Conservation (phyloP, 1,140 invertebrate species). For the Nasonia giraulti region DNA sequence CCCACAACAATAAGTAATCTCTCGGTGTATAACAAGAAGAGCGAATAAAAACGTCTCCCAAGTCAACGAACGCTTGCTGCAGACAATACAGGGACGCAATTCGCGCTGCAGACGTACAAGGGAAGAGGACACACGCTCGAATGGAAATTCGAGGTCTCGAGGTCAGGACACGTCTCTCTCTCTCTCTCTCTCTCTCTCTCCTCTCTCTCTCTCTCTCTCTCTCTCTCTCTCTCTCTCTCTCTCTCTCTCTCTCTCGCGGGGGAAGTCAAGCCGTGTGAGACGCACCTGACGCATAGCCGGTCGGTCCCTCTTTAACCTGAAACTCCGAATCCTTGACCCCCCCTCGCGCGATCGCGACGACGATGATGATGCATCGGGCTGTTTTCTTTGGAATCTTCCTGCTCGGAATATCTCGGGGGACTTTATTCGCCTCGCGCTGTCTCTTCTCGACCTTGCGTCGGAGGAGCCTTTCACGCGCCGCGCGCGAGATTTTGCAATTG, state of each 20-base stretch:
- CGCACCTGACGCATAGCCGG: constrained; percentile 50
- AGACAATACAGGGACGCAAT: background rate
- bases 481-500: background rate
- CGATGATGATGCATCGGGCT: background rate
- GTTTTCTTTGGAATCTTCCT: constrained; percentile 1
- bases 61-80: background rate
- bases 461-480: background rate
- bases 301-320: background rate
- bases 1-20: background rate
- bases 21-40: background rate
- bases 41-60: background rate
- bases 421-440: background rate
- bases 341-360: background rate
- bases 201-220: constrained; percentile 54
- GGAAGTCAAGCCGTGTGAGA: constrained; percentile 50
- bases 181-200: background rate
- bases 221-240: constrained; percentile 43
- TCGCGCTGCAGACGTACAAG: background rate
- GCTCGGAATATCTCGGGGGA: background rate
- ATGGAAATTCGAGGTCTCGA: constrained; percentile 62
- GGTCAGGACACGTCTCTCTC: constrained; percentile 58
- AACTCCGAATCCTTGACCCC: constrained; percentile 39
- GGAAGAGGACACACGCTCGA: constrained; percentile 9
- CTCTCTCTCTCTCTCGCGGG: constrained; percentile 49
- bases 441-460: background rate